phyloP scores from a whole-genome alignment of 1,140 invertebrate genomes.

The Dendroctonus ponderosae region DNA sequence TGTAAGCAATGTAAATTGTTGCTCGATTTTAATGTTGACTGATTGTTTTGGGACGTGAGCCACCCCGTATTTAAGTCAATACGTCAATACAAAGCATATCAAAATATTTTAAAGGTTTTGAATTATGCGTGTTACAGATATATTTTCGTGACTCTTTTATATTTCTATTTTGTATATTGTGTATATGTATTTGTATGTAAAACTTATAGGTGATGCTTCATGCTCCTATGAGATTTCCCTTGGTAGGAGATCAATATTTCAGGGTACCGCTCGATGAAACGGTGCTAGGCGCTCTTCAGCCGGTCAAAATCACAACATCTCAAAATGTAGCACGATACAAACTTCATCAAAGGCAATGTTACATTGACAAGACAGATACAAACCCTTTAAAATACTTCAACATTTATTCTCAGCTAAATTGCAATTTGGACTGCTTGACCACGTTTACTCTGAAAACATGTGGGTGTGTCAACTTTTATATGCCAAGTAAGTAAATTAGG shows the following conservation, averaged over 20 bases:
- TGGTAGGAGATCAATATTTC: constrained; percentile 55
- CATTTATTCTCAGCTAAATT: constrained; percentile 48
- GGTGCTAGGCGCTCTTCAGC: constrained; percentile 42
- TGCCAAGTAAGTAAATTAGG: constrained; percentile 47
- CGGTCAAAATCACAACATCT: constrained; percentile 35
- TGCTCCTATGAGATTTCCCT: constrained; percentile 57
- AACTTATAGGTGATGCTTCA: constrained; percentile 57
- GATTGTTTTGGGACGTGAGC: constrained; percentile 32
- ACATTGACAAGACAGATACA: constrained; percentile 57
- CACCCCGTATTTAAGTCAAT: constrained; percentile 43
- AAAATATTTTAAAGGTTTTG: not conserved
- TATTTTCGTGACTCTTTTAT: not conserved
- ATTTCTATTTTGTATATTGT: not conserved
- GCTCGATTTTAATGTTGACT: constrained; percentile 36
- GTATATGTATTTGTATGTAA: too few relatives aligned
- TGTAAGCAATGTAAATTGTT: too few relatives aligned
- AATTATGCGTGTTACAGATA: not conserved
- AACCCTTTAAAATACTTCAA: constrained; percentile 51
- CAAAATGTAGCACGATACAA: constrained; percentile 33
- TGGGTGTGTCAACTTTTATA: constrained; percentile 48
- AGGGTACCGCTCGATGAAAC: constrained; percentile 56
- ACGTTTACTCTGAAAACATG: constrained; percentile 46
- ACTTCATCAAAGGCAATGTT: constrained; percentile 36
- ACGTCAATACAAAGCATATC: too few relatives aligned
- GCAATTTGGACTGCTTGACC: constrained; percentile 50